Conservation (phyloP, 2,113 vertebrate species). For the Ia io region DNA sequence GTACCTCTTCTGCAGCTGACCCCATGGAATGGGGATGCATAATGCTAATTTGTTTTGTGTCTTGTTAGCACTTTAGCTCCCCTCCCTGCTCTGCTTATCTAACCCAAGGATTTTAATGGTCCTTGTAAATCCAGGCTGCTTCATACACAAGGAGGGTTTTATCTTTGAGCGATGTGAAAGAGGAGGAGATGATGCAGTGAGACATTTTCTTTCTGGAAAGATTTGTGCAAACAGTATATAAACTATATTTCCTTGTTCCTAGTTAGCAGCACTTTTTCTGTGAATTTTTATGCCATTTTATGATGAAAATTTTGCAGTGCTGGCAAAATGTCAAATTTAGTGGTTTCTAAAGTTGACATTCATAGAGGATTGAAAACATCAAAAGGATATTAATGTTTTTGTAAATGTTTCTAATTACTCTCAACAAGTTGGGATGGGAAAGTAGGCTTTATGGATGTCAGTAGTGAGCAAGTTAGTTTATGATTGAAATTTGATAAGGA, state of each 20-base stretch:
- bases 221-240: background rate
- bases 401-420: constrained; percentile 46
- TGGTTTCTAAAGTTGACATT: constrained; percentile 66
- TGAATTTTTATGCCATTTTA: constrained; percentile 67
- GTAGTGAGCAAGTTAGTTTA: constrained; percentile 6
- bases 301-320: constrained; percentile 66
- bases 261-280: constrained; percentile 43
- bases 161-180: constrained; percentile 31
- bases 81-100: background rate
- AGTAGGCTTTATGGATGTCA: background rate
- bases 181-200: background rate
- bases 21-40: background rate
- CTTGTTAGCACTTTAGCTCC: background rate
- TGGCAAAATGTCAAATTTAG: constrained; percentile 69
- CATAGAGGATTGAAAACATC: constrained; percentile 49
- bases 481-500: constrained; percentile 40
- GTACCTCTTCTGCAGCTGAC: background rate
- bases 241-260: constrained; percentile 32
- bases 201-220: constrained; percentile 41
- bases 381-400: constrained; percentile 38
- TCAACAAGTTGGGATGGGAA: background rate
- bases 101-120: constrained; percentile 35
- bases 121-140: constrained; percentile 12
- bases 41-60: constrained; percentile 8
- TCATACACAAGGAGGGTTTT: background rate